Conservation (phyloP, 2,797 vertebrate species). For the Macropus fuliginosus region DNA sequence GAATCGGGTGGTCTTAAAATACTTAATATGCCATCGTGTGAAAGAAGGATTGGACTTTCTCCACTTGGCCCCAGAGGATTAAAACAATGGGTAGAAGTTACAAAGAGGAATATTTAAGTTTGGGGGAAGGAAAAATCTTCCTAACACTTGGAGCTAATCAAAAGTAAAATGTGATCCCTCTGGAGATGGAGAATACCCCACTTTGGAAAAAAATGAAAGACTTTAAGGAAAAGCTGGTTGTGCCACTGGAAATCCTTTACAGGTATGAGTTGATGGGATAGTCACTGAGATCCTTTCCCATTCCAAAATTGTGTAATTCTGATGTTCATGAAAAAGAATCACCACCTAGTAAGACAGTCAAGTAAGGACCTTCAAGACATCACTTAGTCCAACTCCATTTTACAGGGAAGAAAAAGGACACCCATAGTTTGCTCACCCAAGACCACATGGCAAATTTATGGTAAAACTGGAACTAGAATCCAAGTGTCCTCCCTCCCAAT, state of each 20-base stretch:
- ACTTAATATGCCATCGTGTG: neutral
- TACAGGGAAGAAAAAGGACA: neutral
- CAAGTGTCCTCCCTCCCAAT: neutral
- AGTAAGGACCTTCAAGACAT: neutral
- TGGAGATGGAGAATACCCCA: neutral
- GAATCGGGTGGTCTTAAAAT: neutral
- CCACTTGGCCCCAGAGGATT: neutral
- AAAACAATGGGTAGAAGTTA: neutral
- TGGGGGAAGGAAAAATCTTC: neutral
- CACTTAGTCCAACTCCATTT: neutral
- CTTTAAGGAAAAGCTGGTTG: neutral
- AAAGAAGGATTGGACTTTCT: neutral
- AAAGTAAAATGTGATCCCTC: neutral
- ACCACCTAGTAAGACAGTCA: neutral
- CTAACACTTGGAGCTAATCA: neutral
- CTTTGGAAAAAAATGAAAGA: neutral
- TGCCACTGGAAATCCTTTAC: neutral
- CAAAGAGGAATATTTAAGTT: neutral
- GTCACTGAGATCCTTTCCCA: neutral
- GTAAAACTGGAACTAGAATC: neutral
- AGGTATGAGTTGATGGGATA: neutral
- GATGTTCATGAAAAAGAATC: neutral
- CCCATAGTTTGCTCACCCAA: neutral
- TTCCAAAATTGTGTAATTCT: neutral
- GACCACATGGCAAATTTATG: neutral